Conservation (phyloP, 2,888 invertebrate genomes). For the Drosophila testacea region DNA sequence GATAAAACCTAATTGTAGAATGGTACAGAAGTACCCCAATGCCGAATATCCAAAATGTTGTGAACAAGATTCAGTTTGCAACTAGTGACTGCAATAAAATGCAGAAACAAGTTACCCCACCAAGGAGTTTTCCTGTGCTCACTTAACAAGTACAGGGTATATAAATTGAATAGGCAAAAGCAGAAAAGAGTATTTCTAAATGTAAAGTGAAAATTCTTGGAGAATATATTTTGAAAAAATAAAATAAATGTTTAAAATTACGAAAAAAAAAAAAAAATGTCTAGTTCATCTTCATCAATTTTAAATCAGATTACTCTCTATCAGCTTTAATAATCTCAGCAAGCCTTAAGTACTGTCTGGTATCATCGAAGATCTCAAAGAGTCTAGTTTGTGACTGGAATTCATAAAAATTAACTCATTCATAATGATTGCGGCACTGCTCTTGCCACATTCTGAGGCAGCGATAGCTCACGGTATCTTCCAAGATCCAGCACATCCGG, state of each 20-base stretch:
- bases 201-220: neutral
- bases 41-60: conserved; percentile 66
- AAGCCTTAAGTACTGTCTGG: too few relatives aligned
- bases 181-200: neutral
- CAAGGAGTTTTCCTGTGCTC: too few relatives aligned
- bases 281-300: too few relatives aligned
- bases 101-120: too few relatives aligned
- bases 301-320: too few relatives aligned
- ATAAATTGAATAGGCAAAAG: conserved; percentile 23
- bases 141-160: neutral
- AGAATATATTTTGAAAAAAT: too few relatives aligned
- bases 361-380: neutral
- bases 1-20: conserved; percentile 41
- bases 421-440: conserved; percentile 1
- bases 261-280: too few relatives aligned
- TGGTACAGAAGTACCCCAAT: conserved; percentile 40
- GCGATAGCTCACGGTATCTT: conserved; percentile 45
- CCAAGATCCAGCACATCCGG: conserved; percentile 57
- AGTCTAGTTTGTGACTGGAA: conserved; percentile 28
- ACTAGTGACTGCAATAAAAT: neutral
- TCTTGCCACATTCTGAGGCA: conserved; percentile 32
- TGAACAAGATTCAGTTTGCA: conserved; percentile 21
- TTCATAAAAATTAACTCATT: neutral
- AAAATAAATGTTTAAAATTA: too few relatives aligned
- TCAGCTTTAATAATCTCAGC: too few relatives aligned